Evolutionary conservation across 2,113 vertebrate genomes (phyloP).

Genomic region (Oxyura jamaicensis): DNA sequence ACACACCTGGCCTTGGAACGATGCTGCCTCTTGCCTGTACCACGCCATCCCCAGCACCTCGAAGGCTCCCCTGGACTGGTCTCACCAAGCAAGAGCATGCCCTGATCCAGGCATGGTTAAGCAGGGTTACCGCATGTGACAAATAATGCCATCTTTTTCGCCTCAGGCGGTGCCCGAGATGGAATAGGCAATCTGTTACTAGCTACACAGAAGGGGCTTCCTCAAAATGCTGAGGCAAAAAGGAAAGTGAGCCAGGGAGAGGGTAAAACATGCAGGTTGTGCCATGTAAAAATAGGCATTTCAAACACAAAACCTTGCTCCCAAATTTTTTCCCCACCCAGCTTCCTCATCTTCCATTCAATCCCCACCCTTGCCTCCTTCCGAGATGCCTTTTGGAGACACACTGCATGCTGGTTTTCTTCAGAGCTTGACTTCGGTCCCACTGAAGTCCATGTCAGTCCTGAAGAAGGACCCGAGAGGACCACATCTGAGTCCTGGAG

Average conservation of each 20-base stretch:
- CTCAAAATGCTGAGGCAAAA: neutral
- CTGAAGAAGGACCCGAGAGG: neutral
- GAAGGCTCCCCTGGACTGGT: neutral
- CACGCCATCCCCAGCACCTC: neutral
- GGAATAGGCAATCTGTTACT: neutral
- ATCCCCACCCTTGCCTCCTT: neutral
- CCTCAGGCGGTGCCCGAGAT: neutral
- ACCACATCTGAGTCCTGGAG: neutral
- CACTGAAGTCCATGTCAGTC: neutral
- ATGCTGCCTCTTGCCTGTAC: conserved; percentile 46
- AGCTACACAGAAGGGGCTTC: neutral
- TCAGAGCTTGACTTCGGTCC: neutral
- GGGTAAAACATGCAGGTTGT: neutral
- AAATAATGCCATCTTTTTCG: neutral
- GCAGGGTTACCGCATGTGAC: neutral
- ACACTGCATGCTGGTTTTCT: neutral
- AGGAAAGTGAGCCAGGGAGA: neutral
- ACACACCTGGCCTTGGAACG: neutral
- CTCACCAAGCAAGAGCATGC: neutral
- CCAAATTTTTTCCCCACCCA: neutral
- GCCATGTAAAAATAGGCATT: neutral
- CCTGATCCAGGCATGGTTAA: neutral
- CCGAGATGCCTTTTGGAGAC: neutral
- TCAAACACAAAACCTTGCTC: neutral
- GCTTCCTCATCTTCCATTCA: neutral